A percentile compares a stretch with the other conserved stretches of the same genome.
phyloP scores from a whole-genome alignment of 2,113 vertebrate genomes.

The Poeciliopsis prolifica region DNA sequence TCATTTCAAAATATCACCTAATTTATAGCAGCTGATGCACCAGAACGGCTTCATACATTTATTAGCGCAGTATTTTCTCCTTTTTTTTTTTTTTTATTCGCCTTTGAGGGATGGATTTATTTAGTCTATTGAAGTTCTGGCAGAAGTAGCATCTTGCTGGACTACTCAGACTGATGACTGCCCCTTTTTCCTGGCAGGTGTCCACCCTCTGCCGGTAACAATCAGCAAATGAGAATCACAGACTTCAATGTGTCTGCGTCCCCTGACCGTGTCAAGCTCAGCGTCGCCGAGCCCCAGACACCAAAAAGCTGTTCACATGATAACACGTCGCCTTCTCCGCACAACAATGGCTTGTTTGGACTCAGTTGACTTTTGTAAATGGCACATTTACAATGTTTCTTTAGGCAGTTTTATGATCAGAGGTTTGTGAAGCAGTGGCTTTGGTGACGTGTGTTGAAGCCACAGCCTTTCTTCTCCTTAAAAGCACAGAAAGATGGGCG shows the following conservation, averaged over 20 bases:
- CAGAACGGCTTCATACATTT: constrained; percentile 45
- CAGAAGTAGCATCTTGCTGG: constrained; percentile 62
- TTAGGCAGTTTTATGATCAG: constrained; percentile 36
- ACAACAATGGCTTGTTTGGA: constrained; percentile 20
- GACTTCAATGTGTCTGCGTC: constrained; percentile 51
- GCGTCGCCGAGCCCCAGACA: constrained; percentile 31
- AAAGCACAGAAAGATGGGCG: constrained; percentile 11
- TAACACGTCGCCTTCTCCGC: constrained; percentile 24
- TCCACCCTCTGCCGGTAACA: constrained; percentile 74
- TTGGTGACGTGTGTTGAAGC: constrained; percentile 25
- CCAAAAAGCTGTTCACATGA: constrained; percentile 58
- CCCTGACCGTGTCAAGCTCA: constrained; percentile 48
- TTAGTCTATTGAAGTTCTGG: constrained; percentile 67
- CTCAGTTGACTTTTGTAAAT: constrained; percentile 38
- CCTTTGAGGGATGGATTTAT: constrained; percentile 70
- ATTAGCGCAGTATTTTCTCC: constrained; percentile 42
- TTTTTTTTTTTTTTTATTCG: constrained; percentile 58
- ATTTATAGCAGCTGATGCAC: constrained; percentile 32
- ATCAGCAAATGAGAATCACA: constrained; percentile 77
- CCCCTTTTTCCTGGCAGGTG: constrained; percentile 69
- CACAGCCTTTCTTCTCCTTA: constrained; percentile 27
- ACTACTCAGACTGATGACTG: constrained; percentile 74
- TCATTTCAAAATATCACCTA: constrained; percentile 24
- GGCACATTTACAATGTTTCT: constrained; percentile 19
- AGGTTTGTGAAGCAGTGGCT: constrained; percentile 23